These are phyloP conservation scores for Mythimna impura DNA, from an alignment of 2,888 invertebrate genomes.

Conservation along the genomic window DNA sequence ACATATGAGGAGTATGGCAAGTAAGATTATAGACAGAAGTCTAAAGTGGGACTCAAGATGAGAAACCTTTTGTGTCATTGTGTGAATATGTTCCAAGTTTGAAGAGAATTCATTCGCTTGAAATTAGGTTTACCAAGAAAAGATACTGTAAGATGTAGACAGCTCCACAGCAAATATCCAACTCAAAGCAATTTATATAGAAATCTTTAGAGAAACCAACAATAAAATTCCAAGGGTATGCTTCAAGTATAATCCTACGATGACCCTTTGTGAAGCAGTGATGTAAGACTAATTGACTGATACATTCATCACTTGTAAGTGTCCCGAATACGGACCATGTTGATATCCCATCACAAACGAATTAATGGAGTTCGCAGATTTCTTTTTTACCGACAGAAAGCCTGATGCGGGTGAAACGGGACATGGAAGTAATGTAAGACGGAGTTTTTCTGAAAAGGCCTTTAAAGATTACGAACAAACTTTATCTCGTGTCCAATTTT, in stretches of 20 bases:
- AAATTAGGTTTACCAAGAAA: background rate
- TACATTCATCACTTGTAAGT: constrained; percentile 52
- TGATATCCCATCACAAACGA: constrained; percentile 55
- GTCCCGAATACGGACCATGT: constrained; percentile 25
- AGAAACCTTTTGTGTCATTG: constrained; percentile 6
- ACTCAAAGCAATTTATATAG: background rate
- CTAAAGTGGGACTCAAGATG: background rate
- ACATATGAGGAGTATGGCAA: background rate
- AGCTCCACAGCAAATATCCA: background rate
- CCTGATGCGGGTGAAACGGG: constrained; percentile 49
- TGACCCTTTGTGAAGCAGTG: constrained; percentile 25
- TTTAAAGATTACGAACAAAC: constrained; percentile 35
- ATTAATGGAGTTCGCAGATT: constrained; percentile 54
- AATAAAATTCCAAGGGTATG: background rate
- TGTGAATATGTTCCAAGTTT: background rate
- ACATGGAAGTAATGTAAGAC: constrained; percentile 19
- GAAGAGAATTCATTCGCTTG: background rate
- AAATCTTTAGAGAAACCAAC: constrained; percentile 1
- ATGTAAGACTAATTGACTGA: constrained; percentile 52
- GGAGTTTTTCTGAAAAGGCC: constrained; percentile 23
- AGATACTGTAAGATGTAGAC: background rate
- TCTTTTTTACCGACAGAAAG: constrained; percentile 53
- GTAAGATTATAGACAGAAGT: background rate
- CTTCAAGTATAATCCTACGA: constrained; percentile 11
- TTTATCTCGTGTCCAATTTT: constrained; percentile 32